phyloP scores from a whole-genome alignment of 2,797 vertebrate genomes.

The Lagodon rhomboides region DNA sequence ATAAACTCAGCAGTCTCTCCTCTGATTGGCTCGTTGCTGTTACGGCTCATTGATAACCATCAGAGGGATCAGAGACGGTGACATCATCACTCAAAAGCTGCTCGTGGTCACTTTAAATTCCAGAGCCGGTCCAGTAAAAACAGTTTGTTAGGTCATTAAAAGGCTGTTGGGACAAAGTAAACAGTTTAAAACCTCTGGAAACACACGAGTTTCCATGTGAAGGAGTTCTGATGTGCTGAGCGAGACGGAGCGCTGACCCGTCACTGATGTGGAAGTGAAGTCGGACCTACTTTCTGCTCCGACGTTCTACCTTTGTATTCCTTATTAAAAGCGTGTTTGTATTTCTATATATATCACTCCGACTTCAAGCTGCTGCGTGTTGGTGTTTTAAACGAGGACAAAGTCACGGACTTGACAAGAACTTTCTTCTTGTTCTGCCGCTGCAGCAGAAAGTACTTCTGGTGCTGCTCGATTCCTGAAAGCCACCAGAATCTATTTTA shows the following conservation, averaged over 20 bases:
- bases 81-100: too few species aligned
- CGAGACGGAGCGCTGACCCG: not conserved
- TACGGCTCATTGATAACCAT: too few species aligned
- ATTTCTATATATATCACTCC: not conserved
- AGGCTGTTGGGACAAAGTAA: not conserved
- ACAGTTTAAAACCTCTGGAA: not conserved
- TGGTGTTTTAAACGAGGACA: constrained; percentile 23
- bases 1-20: too few species aligned
- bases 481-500: constrained; percentile 41
- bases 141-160: not conserved
- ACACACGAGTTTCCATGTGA: not conserved
- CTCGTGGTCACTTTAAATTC: too few species aligned
- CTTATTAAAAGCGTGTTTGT: constrained; percentile 9
- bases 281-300: not conserved
- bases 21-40: too few species aligned
- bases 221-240: not conserved
- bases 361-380: constrained; percentile 4
- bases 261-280: not conserved
- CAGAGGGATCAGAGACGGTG: too few species aligned
- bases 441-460: constrained; percentile 29
- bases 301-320: not conserved
- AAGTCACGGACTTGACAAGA: constrained; percentile 15
- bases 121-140: too few species aligned
- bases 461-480: constrained; percentile 20
- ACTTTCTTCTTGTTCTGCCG: constrained; percentile 29